Base-by-base conservation (phyloP, 64 coral and sea anemone species). In the Trachythela sp. region DNA sequence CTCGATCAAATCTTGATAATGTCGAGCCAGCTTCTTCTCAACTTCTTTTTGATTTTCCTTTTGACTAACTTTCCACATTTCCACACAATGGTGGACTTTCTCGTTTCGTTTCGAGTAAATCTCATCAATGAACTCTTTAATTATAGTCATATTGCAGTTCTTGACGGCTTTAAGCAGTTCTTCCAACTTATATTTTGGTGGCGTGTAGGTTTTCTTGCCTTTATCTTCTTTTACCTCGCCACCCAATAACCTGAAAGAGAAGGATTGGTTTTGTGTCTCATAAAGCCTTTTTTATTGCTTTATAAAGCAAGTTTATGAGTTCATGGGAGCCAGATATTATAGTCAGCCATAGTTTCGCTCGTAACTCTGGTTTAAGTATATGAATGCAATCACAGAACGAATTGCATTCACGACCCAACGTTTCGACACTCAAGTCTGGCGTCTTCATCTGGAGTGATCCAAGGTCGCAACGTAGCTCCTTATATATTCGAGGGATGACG, bases 161-260 rank as follows among this genome's bases (percentile, higher is more conserved):
- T 80, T 80, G 31, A 80, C 75, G 37, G 75, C 75, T 37, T 38
- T 39, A 13, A 80, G 0, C 0, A 80, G 75, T 80, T 80, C 75
- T 8, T 80, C 75, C 33, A 80, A 30, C 37, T 80, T 80, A 1
- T 80, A 80, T 80, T 80, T 80, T 37, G 75, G 75, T 1, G 75
- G 75, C 35, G 31, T 35, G 34, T 80, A 80, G 30, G 7, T 22
- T 35, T 20, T 35, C 17, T 80, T 80, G 37, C 75, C 34, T 20
- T 80, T 80, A 18, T 80, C 75, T 36, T 80, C 75, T 36, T 80
- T 80, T 18, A 80, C 75, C 35, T 34, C 75, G 35, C 75, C 75
- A 80, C 75, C 75, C 32, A 80, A 35, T 30, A 80, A 80, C 30
- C 75, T 80, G 33, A n/a, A n/a, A n/a, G 30, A 77, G 37, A 1